Evolutionary conservation across 2,113 vertebrate species (phyloP).

Genomic region (Cynocephalus volans): DNA sequence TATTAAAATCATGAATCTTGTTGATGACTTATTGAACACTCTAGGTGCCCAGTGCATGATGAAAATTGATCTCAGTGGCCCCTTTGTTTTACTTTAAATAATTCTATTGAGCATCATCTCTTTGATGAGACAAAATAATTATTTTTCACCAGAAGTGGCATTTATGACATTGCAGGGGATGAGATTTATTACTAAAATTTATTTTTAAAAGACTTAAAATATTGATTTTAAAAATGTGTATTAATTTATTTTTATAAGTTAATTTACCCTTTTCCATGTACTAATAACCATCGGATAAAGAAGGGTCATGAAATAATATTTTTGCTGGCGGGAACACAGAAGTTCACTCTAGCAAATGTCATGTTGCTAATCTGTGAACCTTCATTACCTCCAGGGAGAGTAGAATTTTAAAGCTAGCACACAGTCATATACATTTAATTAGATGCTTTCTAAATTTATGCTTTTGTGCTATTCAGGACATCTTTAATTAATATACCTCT

Average conservation of each 20-base stretch:
- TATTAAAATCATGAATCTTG: slow-evolving; percentile 85
- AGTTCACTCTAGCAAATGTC: neutral
- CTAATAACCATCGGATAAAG: neutral
- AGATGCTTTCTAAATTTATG: neutral
- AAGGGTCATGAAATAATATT: neutral
- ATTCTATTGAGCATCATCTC: neutral
- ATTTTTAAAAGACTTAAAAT: neutral
- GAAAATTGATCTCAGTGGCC: slow-evolving; percentile 81
- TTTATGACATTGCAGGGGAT: slow-evolving; percentile 1
- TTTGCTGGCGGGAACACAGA: neutral
- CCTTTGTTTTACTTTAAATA: slow-evolving; percentile 70
- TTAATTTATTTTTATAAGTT: slow-evolving; percentile 1
- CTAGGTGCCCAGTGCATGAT: neutral
- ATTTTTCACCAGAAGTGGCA: slow-evolving; percentile 55
- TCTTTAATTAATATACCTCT: neutral
- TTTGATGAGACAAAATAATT: slow-evolving; percentile 64
- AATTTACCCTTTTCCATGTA: neutral
- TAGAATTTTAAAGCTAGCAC: neutral
- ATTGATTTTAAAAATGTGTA: slow-evolving; percentile 20
- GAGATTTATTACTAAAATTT: slow-evolving; percentile 54
- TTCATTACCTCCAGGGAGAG: neutral
- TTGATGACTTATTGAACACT: slow-evolving; percentile 84
- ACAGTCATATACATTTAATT: neutral
- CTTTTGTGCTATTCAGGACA: neutral
- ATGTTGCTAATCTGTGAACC: neutral